These are phyloP conservation scores for Melipona bicolor DNA, from an alignment of 2,888 invertebrate species.

Conservation along the genomic window DNA sequence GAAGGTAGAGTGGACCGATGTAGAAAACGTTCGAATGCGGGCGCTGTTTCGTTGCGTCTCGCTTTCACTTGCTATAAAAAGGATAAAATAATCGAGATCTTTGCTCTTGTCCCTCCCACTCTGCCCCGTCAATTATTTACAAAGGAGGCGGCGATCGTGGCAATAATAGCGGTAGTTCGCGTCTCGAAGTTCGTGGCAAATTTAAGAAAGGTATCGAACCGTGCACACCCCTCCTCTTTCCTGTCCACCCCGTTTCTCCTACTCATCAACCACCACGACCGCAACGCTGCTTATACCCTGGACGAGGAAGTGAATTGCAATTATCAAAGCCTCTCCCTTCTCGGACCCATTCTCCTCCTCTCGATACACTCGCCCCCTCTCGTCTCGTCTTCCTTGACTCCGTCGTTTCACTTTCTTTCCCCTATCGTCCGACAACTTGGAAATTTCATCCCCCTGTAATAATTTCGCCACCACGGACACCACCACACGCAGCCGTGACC, in stretches of 20 bases:
- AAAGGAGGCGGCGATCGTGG: conserved; percentile 19
- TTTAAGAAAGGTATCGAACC: conserved; percentile 75
- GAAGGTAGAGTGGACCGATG: background rate
- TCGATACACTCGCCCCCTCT: conserved; percentile 50
- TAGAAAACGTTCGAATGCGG: background rate
- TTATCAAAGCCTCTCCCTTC: conserved; percentile 80
- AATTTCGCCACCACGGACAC: conserved; percentile 70
- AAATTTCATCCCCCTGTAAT: conserved; percentile 82
- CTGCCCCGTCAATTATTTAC: conserved; percentile 67
- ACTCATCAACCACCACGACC: conserved; percentile 73
- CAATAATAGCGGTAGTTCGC: background rate
- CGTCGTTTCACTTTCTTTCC: conserved; percentile 64
- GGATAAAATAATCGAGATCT: conserved; percentile 59
- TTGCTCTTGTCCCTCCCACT: conserved; percentile 24
- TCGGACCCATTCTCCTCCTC: conserved; percentile 39
- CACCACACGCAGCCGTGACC: conserved; percentile 41
- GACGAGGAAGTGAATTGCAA: conserved; percentile 81
- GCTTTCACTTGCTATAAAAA: background rate
- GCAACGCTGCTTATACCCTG: conserved; percentile 74
- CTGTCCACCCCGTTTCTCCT: conserved; percentile 66
- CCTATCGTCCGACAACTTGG: conserved; percentile 75
- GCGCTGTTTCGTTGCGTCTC: conserved; percentile 27
- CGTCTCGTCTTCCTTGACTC: conserved; percentile 66
- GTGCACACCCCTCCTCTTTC: conserved; percentile 61
- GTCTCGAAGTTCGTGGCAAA: conserved; percentile 61